These are phyloP conservation scores for Orgyia antiqua DNA, from an alignment of 2,888 invertebrate genomes.

Conservation along the genomic window DNA sequence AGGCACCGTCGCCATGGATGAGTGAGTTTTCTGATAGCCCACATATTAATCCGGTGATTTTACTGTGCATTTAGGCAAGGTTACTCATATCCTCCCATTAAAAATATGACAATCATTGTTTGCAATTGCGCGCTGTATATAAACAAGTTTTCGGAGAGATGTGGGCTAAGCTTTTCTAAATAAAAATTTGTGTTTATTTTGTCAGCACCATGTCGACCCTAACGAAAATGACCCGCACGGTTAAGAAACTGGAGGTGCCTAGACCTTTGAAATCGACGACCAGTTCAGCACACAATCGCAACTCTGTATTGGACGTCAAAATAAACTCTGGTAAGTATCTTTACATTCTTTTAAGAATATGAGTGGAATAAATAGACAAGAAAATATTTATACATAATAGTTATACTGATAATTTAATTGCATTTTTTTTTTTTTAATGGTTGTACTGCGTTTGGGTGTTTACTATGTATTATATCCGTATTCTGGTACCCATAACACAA, in stretches of 20 bases:
- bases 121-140: constrained; percentile 23
- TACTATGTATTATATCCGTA: too few relatives aligned
- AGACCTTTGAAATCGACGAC: constrained; percentile 83
- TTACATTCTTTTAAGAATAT: too few relatives aligned
- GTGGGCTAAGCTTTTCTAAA: too few relatives aligned
- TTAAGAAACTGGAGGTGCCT: constrained; percentile 86
- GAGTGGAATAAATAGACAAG: too few relatives aligned
- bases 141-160: constrained; percentile 7
- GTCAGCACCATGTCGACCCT: constrained; percentile 75
- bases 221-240: constrained; percentile 82
- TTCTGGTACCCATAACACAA: too few relatives aligned
- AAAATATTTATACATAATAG: too few relatives aligned
- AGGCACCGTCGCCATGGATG: constrained; percentile 70
- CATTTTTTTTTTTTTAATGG: too few relatives aligned
- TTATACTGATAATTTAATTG: too few relatives aligned
- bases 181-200: constrained; percentile 20
- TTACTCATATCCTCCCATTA: constrained; percentile 53
- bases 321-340: constrained; percentile 69
- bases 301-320: constrained; percentile 72
- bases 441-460: too few relatives aligned
- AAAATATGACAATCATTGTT: constrained; percentile 50
- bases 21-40: constrained; percentile 65
- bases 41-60: constrained; percentile 43
- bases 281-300: constrained; percentile 73
- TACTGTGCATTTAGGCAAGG: constrained; percentile 52